A percentile compares a stretch with the other conserved stretches of the same genome.
phyloP scores from a whole-genome alignment of 2,113 vertebrate genomes.

The Orcinus orca region DNA sequence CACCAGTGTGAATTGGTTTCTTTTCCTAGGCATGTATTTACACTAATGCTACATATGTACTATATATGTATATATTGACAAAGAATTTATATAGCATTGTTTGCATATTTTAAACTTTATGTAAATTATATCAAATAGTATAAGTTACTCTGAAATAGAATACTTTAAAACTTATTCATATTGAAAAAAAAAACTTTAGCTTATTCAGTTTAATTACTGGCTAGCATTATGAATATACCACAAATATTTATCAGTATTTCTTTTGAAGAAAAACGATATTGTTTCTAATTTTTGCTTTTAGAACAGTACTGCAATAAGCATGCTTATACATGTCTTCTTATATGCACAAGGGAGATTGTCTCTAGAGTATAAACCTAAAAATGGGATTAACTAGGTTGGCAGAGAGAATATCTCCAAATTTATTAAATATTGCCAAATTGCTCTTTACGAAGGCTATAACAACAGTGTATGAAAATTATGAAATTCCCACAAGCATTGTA shows the following conservation, averaged over 20 bases:
- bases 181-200: not conserved
- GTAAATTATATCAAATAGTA: not conserved
- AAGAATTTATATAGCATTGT: not conserved
- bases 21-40: not conserved
- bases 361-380: not conserved
- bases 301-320: not conserved
- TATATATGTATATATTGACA: not conserved
- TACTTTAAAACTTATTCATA: not conserved
- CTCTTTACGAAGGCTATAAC: not conserved
- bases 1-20: not conserved
- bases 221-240: not conserved
- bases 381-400: not conserved
- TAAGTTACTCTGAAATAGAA: not conserved
- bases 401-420: not conserved
- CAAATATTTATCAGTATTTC: not conserved
- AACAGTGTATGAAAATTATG: not conserved
- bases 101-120: slow-evolving; percentile 18
- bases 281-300: not conserved
- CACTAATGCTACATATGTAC: not conserved
- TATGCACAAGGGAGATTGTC: not conserved
- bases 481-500: not conserved
- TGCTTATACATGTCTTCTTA: not conserved
- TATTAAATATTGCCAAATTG: not conserved
- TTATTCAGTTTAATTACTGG: not conserved
- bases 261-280: not conserved